Conservation (phyloP, 1,140 invertebrate species). For the Monomorium pharaonis region DNA sequence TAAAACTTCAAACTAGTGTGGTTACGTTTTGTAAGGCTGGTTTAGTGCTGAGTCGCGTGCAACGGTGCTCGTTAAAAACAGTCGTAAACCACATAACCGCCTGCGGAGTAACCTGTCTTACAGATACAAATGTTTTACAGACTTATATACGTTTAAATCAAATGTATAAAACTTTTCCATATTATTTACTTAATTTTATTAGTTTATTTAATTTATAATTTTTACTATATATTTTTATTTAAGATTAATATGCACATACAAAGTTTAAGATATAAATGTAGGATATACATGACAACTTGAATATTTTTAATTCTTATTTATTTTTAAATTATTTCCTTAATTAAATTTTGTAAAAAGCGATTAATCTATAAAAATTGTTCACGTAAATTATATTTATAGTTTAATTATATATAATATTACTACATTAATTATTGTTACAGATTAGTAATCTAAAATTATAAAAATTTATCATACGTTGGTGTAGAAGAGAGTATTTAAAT, state of each 20-base stretch:
- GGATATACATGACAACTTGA: background rate
- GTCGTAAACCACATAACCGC: constrained; percentile 84
- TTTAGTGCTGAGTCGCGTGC: constrained; percentile 85
- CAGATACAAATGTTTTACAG: constrained; percentile 69
- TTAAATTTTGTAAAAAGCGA: background rate
- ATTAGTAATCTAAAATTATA: background rate
- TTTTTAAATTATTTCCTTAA: background rate
- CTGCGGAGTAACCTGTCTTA: constrained; percentile 73
- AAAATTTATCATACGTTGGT: constrained; percentile 28
- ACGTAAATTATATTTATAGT: background rate
- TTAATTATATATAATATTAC: background rate
- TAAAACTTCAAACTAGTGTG: constrained; percentile 85
- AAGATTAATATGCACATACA: background rate
- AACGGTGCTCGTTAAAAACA: constrained; percentile 84
- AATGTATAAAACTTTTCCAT: constrained; percentile 23
- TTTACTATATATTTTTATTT: constrained; percentile 10
- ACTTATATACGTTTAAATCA: constrained; percentile 31
- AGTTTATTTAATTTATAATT: background rate
- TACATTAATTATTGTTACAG: background rate
- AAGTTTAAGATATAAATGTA: too few species aligned
- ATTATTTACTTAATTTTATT: background rate
- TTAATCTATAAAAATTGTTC: background rate
- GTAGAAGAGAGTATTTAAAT: background rate
- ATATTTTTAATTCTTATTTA: too few species aligned
- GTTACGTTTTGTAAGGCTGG: constrained; percentile 84